Conservation (phyloP, 2,888 invertebrate species). For the Thereva nobilitata region DNA sequence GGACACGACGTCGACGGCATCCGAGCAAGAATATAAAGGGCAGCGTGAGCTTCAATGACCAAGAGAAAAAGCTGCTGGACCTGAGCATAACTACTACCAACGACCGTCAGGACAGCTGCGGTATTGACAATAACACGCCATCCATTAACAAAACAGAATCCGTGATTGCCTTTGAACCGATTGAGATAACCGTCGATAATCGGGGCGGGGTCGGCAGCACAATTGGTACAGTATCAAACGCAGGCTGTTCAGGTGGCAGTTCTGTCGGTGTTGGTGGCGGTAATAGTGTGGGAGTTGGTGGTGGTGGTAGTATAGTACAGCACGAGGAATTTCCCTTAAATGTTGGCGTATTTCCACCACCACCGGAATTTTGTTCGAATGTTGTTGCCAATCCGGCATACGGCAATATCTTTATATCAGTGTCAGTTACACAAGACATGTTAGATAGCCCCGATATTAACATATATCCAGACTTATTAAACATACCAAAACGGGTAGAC, state of each 20-base stretch:
- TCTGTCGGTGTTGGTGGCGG: constrained; percentile 12
- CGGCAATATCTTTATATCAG: constrained; percentile 81
- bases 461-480: constrained; percentile 80
- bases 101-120: constrained; percentile 66
- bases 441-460: constrained; percentile 64
- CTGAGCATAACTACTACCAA: constrained; percentile 75
- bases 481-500: constrained; percentile 65
- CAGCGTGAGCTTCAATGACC: constrained; percentile 83
- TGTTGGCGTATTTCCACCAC: constrained; percentile 61
- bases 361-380: constrained; percentile 64
- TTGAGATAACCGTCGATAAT: constrained; percentile 66
- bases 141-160: constrained; percentile 59
- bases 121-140: constrained; percentile 67
- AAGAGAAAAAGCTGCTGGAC: constrained; percentile 83
- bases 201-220: constrained; percentile 48
- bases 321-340: constrained; percentile 59
- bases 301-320: constrained; percentile 28
- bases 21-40: constrained; percentile 73
- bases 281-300: constrained; percentile 5
- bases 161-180: constrained; percentile 64
- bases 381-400: constrained; percentile 56
- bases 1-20: constrained; percentile 60
- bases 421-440: constrained; percentile 75
- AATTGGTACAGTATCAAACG: constrained; percentile 46
- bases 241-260: constrained; percentile 24